Evolutionary conservation across 2,113 vertebrate species (phyloP).

Genomic region (Oncorhynchus clarkii): DNA sequence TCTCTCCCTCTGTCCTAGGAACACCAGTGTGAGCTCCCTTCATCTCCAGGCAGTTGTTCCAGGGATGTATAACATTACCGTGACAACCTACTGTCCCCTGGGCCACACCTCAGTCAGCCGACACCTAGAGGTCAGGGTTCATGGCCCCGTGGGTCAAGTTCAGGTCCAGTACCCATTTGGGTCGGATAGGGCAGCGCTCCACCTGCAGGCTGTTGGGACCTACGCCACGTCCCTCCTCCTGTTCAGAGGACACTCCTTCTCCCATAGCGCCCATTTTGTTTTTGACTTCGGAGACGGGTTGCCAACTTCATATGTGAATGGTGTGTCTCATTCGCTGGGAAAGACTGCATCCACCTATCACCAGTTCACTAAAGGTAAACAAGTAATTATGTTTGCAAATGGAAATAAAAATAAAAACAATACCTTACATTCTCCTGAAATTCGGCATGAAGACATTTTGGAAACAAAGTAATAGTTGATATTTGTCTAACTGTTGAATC

Average conservation of each 20-base stretch:
- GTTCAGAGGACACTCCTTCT: conserved; percentile 16
- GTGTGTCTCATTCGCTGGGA: background rate
- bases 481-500: background rate
- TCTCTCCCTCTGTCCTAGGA: conserved; percentile 18
- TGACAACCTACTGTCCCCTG: background rate
- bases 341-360: conserved; percentile 24
- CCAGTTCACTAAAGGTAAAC: conserved; percentile 46
- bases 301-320: conserved; percentile 10
- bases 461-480: background rate
- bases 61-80: background rate
- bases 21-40: conserved; percentile 9
- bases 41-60: background rate
- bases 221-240: conserved; percentile 4
- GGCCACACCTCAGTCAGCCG: background rate
- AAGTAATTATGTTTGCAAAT: too few relatives aligned
- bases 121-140: background rate
- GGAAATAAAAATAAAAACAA: background rate
- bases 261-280: conserved; percentile 19
- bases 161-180: conserved; percentile 2
- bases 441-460: background rate
- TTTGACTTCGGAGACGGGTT: conserved; percentile 51
- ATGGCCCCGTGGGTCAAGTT: background rate
- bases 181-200: background rate
- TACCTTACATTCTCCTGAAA: background rate
- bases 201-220: background rate